Evolutionary conservation across 2,113 vertebrate genomes (phyloP).

Genomic region (Struthidea cinerea): DNA sequence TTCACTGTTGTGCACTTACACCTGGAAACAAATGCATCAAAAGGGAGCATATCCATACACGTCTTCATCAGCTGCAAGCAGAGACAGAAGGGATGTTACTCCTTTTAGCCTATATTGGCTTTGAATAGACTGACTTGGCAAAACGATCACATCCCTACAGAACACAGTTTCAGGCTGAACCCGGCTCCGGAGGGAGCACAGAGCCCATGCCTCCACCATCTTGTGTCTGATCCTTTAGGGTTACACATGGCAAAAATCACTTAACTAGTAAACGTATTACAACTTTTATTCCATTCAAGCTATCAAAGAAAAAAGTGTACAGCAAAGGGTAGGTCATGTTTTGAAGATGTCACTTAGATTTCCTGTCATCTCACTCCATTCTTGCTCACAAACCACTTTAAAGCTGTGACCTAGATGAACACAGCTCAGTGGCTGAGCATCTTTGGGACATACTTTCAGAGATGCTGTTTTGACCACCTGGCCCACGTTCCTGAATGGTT

Average conservation of each 20-base stretch:
- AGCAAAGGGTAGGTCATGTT: accelerated
- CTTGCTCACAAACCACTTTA: accelerated
- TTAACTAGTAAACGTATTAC: accelerated
- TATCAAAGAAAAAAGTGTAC: accelerated
- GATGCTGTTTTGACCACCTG: accelerated
- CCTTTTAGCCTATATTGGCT: accelerated
- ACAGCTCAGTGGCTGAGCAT: accelerated
- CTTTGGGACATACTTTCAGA: accelerated
- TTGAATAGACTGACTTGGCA: too few relatives aligned
- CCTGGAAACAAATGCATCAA: accelerated
- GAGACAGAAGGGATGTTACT: accelerated
- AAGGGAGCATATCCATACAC: accelerated
- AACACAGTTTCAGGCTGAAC: background rate
- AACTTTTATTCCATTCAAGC: background rate
- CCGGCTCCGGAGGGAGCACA: too few relatives aligned
- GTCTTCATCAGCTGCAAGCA: background rate
- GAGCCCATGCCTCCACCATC: accelerated
- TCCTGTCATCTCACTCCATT: accelerated
- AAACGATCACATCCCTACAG: accelerated
- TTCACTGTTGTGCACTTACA: background rate
- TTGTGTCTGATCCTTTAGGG: accelerated
- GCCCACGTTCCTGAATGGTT: background rate
- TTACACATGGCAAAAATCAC: background rate
- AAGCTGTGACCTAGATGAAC: background rate
- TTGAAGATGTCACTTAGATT: accelerated